A percentile compares a stretch with the other conserved stretches of the same genome.
These are phyloP conservation scores for Tachina fera DNA, from an alignment of 2,888 invertebrate genomes.

Conservation along the genomic window DNA sequence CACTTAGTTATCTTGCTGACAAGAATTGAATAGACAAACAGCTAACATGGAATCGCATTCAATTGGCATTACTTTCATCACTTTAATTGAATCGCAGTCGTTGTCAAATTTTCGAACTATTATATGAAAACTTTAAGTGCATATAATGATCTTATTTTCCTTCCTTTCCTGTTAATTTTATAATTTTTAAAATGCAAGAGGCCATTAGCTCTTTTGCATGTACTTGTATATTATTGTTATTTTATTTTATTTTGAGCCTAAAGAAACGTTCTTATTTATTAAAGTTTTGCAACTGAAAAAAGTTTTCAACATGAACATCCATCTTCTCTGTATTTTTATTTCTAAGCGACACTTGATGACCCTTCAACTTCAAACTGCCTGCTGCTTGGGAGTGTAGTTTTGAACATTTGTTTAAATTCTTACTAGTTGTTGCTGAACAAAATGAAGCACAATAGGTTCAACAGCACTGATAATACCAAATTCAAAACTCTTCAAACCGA, in stretches of 20 bases:
- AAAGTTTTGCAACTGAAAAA: conserved; percentile 52
- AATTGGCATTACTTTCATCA: background rate
- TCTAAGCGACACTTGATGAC: conserved; percentile 69
- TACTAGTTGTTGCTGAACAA: conserved; percentile 7
- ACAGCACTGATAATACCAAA: background rate
- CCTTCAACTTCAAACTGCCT: conserved; percentile 70
- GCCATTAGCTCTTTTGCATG: conserved; percentile 36
- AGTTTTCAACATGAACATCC: conserved; percentile 33
- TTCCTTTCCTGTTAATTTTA: background rate
- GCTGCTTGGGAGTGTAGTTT: conserved; percentile 42
- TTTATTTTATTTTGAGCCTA: conserved; percentile 12
- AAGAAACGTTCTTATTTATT: conserved; percentile 15
- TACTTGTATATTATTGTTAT: conserved; percentile 11
- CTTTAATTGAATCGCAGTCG: background rate
- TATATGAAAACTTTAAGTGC: background rate
- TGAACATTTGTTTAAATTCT: conserved; percentile 39
- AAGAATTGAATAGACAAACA: too few relatives aligned
- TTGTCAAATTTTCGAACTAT: background rate
- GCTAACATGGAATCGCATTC: too few relatives aligned
- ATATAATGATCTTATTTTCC: background rate
- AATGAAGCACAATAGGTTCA: conserved; percentile 12
- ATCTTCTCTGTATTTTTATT: conserved; percentile 47
- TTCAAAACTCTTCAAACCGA: too few relatives aligned
- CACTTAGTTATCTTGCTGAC: background rate
- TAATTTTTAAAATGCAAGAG: conserved; percentile 45